These are phyloP conservation scores for Amphibalanus amphitrite DNA, from an alignment of 1,140 invertebrate genomes.

Conservation along the genomic window DNA sequence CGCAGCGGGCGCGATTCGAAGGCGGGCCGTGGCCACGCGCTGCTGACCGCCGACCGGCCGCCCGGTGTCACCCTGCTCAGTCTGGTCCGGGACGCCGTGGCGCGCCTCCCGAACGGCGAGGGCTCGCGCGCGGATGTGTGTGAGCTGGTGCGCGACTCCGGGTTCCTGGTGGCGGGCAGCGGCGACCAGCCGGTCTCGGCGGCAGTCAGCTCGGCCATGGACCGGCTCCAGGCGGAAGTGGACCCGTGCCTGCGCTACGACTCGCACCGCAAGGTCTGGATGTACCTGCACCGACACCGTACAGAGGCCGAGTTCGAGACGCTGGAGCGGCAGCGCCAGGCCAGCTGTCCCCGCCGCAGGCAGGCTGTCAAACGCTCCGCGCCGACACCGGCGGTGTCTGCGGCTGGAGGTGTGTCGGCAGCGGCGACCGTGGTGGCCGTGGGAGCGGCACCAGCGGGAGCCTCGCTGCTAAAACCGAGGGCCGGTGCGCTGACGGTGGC, in stretches of 20 bases:
- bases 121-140: slow-evolving; percentile 79
- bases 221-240: slow-evolving; percentile 67
- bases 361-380: not conserved
- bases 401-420: no score
- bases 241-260: slow-evolving; percentile 85
- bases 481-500: not conserved
- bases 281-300: slow-evolving; percentile 64
- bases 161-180: slow-evolving; percentile 56
- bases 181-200: slow-evolving; percentile 46
- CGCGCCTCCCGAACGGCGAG: slow-evolving; percentile 80
- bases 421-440: no score
- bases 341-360: no score
- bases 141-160: slow-evolving; percentile 61
- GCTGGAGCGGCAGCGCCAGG: not conserved
- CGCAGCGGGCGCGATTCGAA: slow-evolving; percentile 26
- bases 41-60: slow-evolving; percentile 65
- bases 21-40: slow-evolving; percentile 52
- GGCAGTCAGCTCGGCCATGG: slow-evolving; percentile 72
- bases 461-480: not conserved
- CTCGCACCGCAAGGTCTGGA: slow-evolving; percentile 71
- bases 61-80: slow-evolving; percentile 81
- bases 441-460: slow-evolving; percentile 18
- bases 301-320: slow-evolving; percentile 52
- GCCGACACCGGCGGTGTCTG: not conserved
- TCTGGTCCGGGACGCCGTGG: slow-evolving; percentile 77